These are phyloP conservation scores for Coendou prehensilis DNA, from an alignment of 2,797 vertebrate genomes.

Conservation along the genomic window DNA sequence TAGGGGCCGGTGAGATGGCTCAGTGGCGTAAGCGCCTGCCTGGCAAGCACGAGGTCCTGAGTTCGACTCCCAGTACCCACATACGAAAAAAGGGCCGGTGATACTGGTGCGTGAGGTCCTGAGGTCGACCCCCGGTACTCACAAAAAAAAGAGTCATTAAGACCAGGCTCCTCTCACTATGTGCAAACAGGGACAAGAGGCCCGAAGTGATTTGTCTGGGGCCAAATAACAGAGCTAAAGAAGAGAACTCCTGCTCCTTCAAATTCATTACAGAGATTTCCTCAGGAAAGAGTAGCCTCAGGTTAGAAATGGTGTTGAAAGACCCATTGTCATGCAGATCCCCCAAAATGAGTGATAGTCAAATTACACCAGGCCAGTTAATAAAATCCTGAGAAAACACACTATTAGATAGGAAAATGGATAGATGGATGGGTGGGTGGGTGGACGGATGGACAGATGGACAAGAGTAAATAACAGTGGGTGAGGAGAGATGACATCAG, in stretches of 20 bases:
- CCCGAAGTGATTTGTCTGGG: background rate
- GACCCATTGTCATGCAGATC: background rate
- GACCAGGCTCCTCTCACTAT: background rate
- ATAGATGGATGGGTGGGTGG: background rate
- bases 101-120: no score
- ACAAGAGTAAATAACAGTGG: background rate
- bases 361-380: background rate
- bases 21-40: no score
- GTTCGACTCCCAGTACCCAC: no score
- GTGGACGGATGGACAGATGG: background rate
- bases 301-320: conserved; percentile 11
- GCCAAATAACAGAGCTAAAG: background rate
- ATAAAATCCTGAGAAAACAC: conserved; percentile 31
- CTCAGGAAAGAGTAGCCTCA: background rate
- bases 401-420: background rate
- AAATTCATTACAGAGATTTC: conserved; percentile 17
- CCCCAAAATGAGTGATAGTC: background rate
- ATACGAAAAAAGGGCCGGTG: no score
- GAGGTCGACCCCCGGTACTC: no score
- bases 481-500: background rate
- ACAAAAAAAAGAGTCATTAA: background rate
- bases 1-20: background rate
- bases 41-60: no score
- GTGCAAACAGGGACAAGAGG: background rate
- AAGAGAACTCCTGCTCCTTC: background rate